phyloP scores from a whole-genome alignment of 1,140 invertebrate species.

The Aporrectodea caliginosa region DNA sequence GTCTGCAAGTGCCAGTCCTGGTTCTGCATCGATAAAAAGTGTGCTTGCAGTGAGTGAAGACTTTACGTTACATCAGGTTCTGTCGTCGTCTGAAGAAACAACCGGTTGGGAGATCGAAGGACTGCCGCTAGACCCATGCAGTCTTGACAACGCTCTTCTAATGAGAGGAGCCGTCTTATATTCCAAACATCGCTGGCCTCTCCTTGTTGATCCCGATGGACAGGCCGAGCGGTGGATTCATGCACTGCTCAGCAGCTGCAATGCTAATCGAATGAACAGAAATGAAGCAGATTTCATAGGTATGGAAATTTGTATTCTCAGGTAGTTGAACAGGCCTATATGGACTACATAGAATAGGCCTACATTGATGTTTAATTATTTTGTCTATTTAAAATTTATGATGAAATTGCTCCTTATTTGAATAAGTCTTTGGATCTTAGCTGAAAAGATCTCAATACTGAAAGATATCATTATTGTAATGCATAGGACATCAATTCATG shows the following conservation, averaged over 20 bases:
- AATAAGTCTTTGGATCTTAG: no score
- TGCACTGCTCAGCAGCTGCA: conserved; percentile 34
- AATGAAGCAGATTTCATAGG: neutral
- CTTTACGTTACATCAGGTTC: conserved; percentile 47
- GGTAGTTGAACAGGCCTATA: no score
- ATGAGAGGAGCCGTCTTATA: conserved; percentile 39
- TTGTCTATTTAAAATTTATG: no score
- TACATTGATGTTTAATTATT: no score
- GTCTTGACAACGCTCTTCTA: conserved; percentile 51
- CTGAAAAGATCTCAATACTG: no score
- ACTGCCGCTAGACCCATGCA: conserved; percentile 48
- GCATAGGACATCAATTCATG: no score
- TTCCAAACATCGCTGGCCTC: conserved; percentile 51
- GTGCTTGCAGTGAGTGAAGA: conserved; percentile 26
- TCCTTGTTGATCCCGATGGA: conserved; percentile 53
- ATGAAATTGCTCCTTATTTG: no score
- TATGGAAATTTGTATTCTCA: neutral
- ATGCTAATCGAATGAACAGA: neutral
- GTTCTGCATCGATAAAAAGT: neutral
- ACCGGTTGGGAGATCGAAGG: conserved; percentile 47
- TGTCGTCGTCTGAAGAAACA: conserved; percentile 52
- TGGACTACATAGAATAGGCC: no score
- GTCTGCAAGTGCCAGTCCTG: neutral
- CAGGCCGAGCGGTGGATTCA: conserved; percentile 51
- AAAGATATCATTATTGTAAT: no score